Conservation (phyloP, 2,888 invertebrate species). For the Aleiodes testaceus region DNA sequence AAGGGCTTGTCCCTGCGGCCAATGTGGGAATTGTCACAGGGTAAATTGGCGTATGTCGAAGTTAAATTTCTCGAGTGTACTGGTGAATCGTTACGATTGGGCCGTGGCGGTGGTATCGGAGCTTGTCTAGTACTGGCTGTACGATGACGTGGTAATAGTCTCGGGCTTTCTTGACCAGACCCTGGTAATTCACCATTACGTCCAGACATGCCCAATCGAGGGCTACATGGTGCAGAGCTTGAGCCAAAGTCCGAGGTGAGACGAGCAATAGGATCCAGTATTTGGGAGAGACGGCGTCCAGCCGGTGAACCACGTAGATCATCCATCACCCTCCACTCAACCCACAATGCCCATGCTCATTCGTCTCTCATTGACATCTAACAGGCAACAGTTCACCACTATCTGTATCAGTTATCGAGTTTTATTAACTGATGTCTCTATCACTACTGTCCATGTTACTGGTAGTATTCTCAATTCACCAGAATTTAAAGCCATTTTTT, state of each 20-base stretch:
- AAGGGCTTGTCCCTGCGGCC: slow-evolving; percentile 68
- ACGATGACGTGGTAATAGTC: slow-evolving; percentile 77
- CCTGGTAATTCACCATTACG: slow-evolving; percentile 40
- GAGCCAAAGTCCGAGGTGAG: slow-evolving; percentile 75
- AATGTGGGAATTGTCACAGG: slow-evolving; percentile 58
- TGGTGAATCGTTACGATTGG: slow-evolving; percentile 70
- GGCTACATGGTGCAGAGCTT: slow-evolving; percentile 76
- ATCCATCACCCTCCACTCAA: slow-evolving; percentile 60
- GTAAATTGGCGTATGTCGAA: slow-evolving; percentile 68
- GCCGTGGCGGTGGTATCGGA: slow-evolving; percentile 74
- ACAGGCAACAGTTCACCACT: not conserved
- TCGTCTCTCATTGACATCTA: not conserved
- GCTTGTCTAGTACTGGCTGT: slow-evolving; percentile 64
- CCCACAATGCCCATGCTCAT: slow-evolving; percentile 21
- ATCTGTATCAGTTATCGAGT: not conserved
- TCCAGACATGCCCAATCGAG: slow-evolving; percentile 63
- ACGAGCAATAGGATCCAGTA: slow-evolving; percentile 86
- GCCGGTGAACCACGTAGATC: slow-evolving; percentile 73
- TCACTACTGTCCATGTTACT: slow-evolving; percentile 10
- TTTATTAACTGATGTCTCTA: not conserved
- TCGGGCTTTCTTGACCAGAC: slow-evolving; percentile 79
- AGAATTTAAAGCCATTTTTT: slow-evolving; percentile 20
- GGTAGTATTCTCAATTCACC: slow-evolving; percentile 13
- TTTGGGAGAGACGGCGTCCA: slow-evolving; percentile 85
- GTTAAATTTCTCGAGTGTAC: slow-evolving; percentile 64